Base-by-base conservation (phyloP, 2,797 vertebrate species). In the Hemitrygon akajei region DNA sequence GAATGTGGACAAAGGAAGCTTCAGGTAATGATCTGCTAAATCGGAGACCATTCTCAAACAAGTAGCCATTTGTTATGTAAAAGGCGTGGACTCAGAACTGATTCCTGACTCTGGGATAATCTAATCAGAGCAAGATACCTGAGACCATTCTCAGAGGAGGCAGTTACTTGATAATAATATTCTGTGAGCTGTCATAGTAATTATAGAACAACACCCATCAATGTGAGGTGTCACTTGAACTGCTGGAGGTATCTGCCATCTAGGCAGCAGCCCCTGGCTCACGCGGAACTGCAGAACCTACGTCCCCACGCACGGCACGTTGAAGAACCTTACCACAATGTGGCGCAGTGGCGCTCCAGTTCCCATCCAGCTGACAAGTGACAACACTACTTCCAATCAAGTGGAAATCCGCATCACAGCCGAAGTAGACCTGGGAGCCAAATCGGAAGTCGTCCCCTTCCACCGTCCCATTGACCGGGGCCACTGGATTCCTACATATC, bases 361-460 rank as follows among this genome's bases (percentile, higher is more conserved):
- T 96, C 94, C 98, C 98, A 47, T 98, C 97, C 91, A 96, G 96
- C 91, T 98, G 95, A 95, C 98, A 98, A 95, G 97, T 96, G 95
- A 97, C 96, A 81, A 96, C 95, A 86, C 5, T 95, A 94, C 95
- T 95, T 27, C 98, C 98, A 94, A 95, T 96, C 95, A 98, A 96
- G 94, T 96, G 96, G 95, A 97, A 98, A 94, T 97, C 97, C 56
- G 96, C 94, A 94, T 98, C 97, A 95, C 98, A 98, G 86, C 95
- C 96, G 96, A 97, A 98, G 95, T 96, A 96, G 95, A 98, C 95
- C 86, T 95, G 97, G 79, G 97, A 97, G 94, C 98, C 98, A 0
- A 97, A 97, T 95, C 97, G 97, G 95, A 97, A 97, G 95, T 98
- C 98, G 94, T 98, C 95, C 95, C 97, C 97, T 95, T 97, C 96